phyloP scores from a whole-genome alignment of 2,113 vertebrate genomes.

The Marmota monax region DNA sequence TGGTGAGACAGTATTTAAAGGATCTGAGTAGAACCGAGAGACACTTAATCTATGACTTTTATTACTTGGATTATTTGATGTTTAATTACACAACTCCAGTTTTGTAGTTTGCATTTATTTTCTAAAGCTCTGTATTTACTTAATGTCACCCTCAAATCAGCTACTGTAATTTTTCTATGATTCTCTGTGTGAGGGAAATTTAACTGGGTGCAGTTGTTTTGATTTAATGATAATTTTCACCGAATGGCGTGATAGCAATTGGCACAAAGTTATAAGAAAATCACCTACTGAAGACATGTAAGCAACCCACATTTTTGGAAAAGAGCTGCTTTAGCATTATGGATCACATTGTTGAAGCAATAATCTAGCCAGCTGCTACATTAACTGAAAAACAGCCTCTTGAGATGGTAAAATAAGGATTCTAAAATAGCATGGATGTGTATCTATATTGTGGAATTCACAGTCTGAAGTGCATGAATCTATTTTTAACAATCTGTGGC shows the following conservation, averaged over 20 bases:
- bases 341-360: slow-evolving; percentile 76
- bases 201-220: slow-evolving; percentile 79
- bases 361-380: slow-evolving; percentile 81
- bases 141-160: slow-evolving; percentile 77
- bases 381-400: slow-evolving; percentile 81
- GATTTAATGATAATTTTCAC: slow-evolving; percentile 76
- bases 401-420: slow-evolving; percentile 73
- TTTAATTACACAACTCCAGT: slow-evolving; percentile 90
- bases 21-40: slow-evolving; percentile 85
- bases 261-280: slow-evolving; percentile 81
- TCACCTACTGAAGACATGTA: slow-evolving; percentile 73
- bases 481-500: slow-evolving; percentile 79
- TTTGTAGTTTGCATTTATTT: slow-evolving; percentile 80
- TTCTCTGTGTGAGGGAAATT: slow-evolving; percentile 73
- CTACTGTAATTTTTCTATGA: slow-evolving; percentile 70
- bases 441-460: slow-evolving; percentile 64
- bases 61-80: slow-evolving; percentile 91
- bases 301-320: slow-evolving; percentile 82
- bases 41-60: slow-evolving; percentile 88
- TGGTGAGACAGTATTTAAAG: slow-evolving; percentile 88
- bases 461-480: slow-evolving; percentile 72
- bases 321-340: slow-evolving; percentile 82
- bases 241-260: slow-evolving; percentile 76
- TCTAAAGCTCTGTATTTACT: slow-evolving; percentile 73
- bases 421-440: slow-evolving; percentile 63